Evolutionary conservation across 2,113 vertebrate species (phyloP).

Genomic region (Tragelaphus scriptus): DNA sequence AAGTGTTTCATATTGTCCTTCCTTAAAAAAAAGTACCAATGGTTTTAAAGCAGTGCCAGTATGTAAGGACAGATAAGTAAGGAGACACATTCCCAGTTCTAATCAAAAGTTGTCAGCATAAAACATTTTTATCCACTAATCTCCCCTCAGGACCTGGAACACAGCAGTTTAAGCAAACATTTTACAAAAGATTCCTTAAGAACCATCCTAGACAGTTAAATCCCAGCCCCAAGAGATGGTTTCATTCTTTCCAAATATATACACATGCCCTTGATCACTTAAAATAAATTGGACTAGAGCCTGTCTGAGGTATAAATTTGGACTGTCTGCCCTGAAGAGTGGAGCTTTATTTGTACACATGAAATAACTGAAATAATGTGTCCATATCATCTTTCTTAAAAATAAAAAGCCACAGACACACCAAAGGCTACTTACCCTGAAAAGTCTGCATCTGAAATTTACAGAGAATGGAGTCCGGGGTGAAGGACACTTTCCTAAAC

Average conservation of each 20-base stretch:
- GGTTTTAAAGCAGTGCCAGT: background rate
- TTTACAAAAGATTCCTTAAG: conserved; percentile 13
- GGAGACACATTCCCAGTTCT: background rate
- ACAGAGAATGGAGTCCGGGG: background rate
- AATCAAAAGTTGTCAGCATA: background rate
- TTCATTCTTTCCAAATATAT: conserved; percentile 58
- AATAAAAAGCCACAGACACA: background rate
- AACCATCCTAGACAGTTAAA: conserved; percentile 46
- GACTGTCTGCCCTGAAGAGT: background rate
- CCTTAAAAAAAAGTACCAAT: background rate
- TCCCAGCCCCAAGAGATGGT: background rate
- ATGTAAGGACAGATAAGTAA: background rate
- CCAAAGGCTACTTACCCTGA: background rate
- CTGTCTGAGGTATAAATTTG: conserved; percentile 18
- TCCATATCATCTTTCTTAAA: background rate
- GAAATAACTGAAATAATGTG: conserved; percentile 16
- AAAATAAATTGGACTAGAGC: conserved; percentile 40
- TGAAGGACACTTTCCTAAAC: background rate
- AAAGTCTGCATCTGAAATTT: background rate
- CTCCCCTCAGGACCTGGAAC: background rate
- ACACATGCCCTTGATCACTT: conserved; percentile 11
- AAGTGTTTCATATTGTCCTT: background rate
- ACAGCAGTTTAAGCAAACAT: background rate
- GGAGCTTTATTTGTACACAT: background rate
- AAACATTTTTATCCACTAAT: background rate